Conservation (phyloP, 1,140 invertebrate species). For the Bursaphelenchus mucronatus region DNA sequence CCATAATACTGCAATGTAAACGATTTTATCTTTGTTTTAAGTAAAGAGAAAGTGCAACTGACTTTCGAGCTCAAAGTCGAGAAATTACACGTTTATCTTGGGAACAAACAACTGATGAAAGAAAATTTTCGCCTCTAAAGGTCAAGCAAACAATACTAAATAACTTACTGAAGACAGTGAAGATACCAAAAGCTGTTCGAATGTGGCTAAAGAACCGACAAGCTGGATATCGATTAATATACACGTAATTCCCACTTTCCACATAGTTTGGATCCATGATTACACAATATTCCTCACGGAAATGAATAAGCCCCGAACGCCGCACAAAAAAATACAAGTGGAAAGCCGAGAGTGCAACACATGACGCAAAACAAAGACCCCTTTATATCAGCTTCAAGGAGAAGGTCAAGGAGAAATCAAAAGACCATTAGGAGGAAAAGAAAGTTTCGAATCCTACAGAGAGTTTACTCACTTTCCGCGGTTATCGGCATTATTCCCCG, state of each 20-base stretch:
- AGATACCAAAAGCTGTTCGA: conserved; percentile 39
- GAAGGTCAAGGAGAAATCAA: too few species aligned
- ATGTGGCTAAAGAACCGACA: conserved; percentile 42
- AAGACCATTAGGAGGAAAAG: too few species aligned
- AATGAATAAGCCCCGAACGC: too few species aligned
- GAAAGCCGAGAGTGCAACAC: too few species aligned
- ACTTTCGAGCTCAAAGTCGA: too few species aligned
- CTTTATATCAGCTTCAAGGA: too few species aligned
- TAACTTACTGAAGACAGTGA: conserved; percentile 36
- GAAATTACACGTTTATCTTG: neutral
- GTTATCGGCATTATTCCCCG: too few species aligned
- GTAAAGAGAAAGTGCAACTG: neutral
- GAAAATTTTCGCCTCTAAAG: neutral
- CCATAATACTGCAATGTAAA: conserved; percentile 37
- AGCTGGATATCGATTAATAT: conserved; percentile 42
- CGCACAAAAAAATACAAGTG: too few species aligned
- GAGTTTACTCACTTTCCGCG: too few species aligned
- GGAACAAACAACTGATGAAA: conserved; percentile 10
- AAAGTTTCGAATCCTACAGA: too few species aligned
- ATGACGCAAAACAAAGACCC: too few species aligned
- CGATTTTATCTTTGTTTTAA: neutral
- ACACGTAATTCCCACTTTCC: conserved; percentile 22
- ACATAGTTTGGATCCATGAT: neutral
- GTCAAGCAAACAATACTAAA: conserved; percentile 3
- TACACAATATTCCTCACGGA: too few species aligned